Evolutionary conservation across 2,888 invertebrate species (phyloP), one percentile per base, ranked within the genome.

Genomic region (Cephus nigrinus): DNA sequence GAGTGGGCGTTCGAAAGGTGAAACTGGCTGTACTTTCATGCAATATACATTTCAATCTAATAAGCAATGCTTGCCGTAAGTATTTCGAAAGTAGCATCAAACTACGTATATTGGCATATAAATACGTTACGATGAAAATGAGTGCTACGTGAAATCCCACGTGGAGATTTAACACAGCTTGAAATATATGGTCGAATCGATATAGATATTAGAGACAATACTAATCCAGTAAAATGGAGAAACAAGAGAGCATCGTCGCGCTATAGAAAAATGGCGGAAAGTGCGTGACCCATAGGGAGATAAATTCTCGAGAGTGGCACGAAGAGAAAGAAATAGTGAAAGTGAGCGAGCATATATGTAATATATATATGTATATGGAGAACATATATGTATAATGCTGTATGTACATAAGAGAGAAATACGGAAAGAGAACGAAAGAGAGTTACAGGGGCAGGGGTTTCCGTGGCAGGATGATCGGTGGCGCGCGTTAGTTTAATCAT

Each of bases 401-500:
- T 55, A 23, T 55, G 9, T 55, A 55, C 23, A 55, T 55, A 55
- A 55, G 55, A 55, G 55, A 55, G 55, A 55, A 55, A 55, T 55
- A 55, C 55, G 23, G 23, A 55, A 55, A 55, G 55, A 55, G 55
- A 55, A 55, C 5, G 55, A 55, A 55, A 55, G 55, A 55, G 55
- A 55, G 55, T 55, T 71, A 71, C 75, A 84, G 87, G 86, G 86
- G 84, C 83, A 85, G 83, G 87, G 81, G 87, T 88, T 88, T 90
- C 86, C 88, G 87, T 89, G 90, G 88, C 90, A 85, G 90, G 86
- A 89, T 91, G 91, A 91, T 91, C 86, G 90, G 91, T 91, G 87
- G 89, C 84, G 86, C 84, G 88, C 90, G 91, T 90, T 91, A 91
- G 90, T 90, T 91, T 91, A 91, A 91, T 91, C 91, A 91, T 91